A percentile compares a stretch with the other conserved stretches of the same genome.
Evolutionary conservation across 2,113 vertebrate species (phyloP).

Genomic region (Gavialis gangeticus): DNA sequence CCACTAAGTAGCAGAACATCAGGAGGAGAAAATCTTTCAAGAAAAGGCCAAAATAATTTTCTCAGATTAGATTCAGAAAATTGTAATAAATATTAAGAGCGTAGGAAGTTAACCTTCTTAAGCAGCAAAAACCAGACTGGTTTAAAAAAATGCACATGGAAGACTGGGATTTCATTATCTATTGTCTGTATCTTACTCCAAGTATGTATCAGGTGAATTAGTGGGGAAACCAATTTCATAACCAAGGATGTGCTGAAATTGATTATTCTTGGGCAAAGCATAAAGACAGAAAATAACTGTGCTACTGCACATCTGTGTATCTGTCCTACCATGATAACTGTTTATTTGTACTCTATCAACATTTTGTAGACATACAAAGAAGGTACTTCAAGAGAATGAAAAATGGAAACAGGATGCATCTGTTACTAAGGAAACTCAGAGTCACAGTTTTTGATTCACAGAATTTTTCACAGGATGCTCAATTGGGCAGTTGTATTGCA

Average conservation of each 20-base stretch:
- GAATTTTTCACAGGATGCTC: background rate
- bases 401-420: constrained; percentile 19
- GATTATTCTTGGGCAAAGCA: constrained; percentile 52
- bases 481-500: background rate
- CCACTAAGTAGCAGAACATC: background rate
- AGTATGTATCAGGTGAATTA: constrained; percentile 24
- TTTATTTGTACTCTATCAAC: constrained; percentile 50
- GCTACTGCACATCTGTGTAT: constrained; percentile 40
- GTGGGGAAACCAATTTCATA: constrained; percentile 42
- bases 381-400: constrained; percentile 16
- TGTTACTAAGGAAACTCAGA: constrained; percentile 79
- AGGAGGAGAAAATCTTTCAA: background rate
- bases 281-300: constrained; percentile 65
- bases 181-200: constrained; percentile 22
- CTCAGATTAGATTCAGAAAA: background rate
- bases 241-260: constrained; percentile 25
- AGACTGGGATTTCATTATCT: constrained; percentile 37
- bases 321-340: constrained; percentile 63
- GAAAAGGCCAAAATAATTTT: constrained; percentile 21
- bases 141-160: too few relatives aligned
- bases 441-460: constrained; percentile 12
- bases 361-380: constrained; percentile 53
- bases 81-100: constrained; percentile 14
- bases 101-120: constrained; percentile 13
- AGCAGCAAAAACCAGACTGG: background rate